Evolutionary conservation across 2,113 vertebrate species (phyloP), one percentile per base, ranked within the genome.

Genomic region (Puffinus mauretanicus): DNA sequence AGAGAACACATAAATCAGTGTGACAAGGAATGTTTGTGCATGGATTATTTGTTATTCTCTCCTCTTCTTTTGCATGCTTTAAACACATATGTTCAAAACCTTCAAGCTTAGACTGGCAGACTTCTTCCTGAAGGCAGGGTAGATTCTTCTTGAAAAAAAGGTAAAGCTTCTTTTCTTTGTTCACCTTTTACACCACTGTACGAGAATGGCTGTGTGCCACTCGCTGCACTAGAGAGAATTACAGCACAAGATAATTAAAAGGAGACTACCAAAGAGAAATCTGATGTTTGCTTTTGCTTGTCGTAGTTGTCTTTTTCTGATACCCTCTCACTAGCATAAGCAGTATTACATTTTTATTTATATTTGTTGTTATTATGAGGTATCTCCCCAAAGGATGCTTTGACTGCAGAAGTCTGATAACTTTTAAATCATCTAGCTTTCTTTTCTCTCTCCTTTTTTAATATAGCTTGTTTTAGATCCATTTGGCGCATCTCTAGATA

Each of bases 181-280:
- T 61, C 19, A n/a, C 2, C 2, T 65, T 75, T 83, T 80, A 70
- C 8, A 25, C 7, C 3, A 0, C 9, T 71, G 11, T 46, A 9
- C 1, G 5, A 64, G 66, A 80, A 55, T 0, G 7, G 1, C 21
- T 32, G 13, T 49, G 5, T 79, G 24, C 15, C 7, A 18, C 11
- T 32, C 72, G 18, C 15, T 61, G 7, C 47, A 34, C 16, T 32
- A 36, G 8, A 36, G 20, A 81, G 10, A 79, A 55, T 55, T 90
- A 85, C 7, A 27, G 11, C 20, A 61, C 10, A 44, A 72, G n/a
- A 5, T n/a, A 62, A 19, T 54, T 67, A 38, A 84, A 93, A 62
- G 17, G 10, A 44, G 9, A 64, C 5, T n/a, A 24, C 3, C 25
- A 51, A 29, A 71, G 38, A 54, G 10, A 79, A 61, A 88, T 64